A percentile compares a stretch with the other conserved stretches of the same genome.
These are phyloP conservation scores for Amaurobius ferox DNA, from an alignment of 2,888 invertebrate genomes.

Conservation along the genomic window DNA sequence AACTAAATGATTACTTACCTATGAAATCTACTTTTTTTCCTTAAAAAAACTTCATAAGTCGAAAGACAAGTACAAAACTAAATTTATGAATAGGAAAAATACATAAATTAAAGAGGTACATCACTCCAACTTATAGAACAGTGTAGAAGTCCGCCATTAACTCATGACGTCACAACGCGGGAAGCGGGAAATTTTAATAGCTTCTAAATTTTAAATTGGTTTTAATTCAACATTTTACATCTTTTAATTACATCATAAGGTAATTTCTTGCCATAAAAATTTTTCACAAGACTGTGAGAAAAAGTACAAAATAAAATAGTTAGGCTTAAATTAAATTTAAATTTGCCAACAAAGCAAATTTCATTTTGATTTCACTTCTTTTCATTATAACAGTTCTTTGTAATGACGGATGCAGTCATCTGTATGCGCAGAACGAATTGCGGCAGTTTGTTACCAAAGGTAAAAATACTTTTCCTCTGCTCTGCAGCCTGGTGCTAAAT, in stretches of 20 bases:
- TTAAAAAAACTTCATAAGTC: slow-evolving; percentile 33
- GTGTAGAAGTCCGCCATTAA: slow-evolving; percentile 55
- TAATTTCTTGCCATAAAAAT: neutral
- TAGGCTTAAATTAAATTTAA: neutral
- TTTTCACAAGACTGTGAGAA: too few relatives aligned
- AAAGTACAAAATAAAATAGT: neutral
- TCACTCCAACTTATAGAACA: slow-evolving; percentile 38
- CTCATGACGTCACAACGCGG: slow-evolving; percentile 42
- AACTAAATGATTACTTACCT: slow-evolving; percentile 40
- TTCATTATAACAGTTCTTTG: too few relatives aligned
- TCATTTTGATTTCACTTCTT: neutral
- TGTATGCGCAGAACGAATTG: too few relatives aligned
- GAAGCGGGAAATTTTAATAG: slow-evolving; percentile 52
- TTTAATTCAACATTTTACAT: too few relatives aligned
- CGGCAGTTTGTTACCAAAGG: too few relatives aligned
- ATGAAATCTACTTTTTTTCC: neutral
- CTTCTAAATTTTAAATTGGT: too few relatives aligned
- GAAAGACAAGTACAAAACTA: neutral
- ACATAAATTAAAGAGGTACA: slow-evolving; percentile 14
- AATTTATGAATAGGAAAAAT: slow-evolving; percentile 4
- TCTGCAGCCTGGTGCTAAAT: too few relatives aligned
- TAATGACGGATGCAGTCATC: too few relatives aligned
- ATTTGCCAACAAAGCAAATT: neutral
- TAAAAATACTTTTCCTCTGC: too few relatives aligned
- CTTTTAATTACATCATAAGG: too few relatives aligned